A percentile compares a stretch with the other conserved stretches of the same genome.
Evolutionary conservation across 2,888 invertebrate genomes (phyloP).

Genomic region (Diplolepis rosae): DNA sequence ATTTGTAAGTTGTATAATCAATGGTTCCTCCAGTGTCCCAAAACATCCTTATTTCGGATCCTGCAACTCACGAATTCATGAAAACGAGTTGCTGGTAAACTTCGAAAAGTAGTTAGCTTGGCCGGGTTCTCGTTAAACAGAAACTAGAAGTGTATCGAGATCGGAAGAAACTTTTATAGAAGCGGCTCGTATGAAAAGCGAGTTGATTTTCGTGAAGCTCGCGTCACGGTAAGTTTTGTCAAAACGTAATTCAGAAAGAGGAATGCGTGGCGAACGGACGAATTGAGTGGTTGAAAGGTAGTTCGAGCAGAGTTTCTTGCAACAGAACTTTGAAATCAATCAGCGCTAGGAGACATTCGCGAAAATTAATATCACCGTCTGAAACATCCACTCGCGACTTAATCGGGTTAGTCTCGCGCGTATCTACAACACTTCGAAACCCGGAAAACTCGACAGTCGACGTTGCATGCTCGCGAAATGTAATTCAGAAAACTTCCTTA

Average conservation of each 20-base stretch:
- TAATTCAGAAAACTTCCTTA: slow-evolving; percentile 52
- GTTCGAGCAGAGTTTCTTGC: slow-evolving; percentile 60
- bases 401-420: slow-evolving; percentile 63
- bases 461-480: slow-evolving; percentile 44
- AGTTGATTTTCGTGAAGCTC: slow-evolving; percentile 24
- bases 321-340: slow-evolving; percentile 70
- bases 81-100: not conserved
- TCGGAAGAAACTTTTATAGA: slow-evolving; percentile 24
- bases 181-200: slow-evolving; percentile 13
- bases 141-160: slow-evolving; percentile 24
- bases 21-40: not conserved
- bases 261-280: slow-evolving; percentile 47
- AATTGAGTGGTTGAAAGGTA: slow-evolving; percentile 45
- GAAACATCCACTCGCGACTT: slow-evolving; percentile 64
- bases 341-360: slow-evolving; percentile 68
- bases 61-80: not conserved
- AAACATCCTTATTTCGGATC: not conserved
- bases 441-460: slow-evolving; percentile 45
- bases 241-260: slow-evolving; percentile 32
- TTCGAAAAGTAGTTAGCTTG: slow-evolving; percentile 17
- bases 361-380: slow-evolving; percentile 71
- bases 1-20: too few relatives aligned
- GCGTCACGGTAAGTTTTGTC: slow-evolving; percentile 11
- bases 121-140: slow-evolving; percentile 10
- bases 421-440: slow-evolving; percentile 49